Conservation (phyloP, 2,888 invertebrate genomes). For the Melinaea menophilus region DNA sequence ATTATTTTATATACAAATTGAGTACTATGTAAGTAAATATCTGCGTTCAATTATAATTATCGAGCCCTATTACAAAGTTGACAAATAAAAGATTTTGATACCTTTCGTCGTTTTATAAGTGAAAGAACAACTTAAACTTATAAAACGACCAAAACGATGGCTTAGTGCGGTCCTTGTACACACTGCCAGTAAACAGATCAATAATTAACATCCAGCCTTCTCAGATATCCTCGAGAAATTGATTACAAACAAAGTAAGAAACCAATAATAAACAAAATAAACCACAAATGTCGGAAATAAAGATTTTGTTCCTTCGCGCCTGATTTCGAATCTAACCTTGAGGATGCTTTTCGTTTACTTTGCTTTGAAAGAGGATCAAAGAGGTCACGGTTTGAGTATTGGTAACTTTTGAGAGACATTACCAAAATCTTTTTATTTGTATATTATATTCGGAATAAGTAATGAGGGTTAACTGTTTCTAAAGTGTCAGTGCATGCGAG, state of each 20-base stretch:
- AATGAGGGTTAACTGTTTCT: neutral
- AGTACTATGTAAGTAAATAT: too few relatives aligned
- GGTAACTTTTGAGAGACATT: neutral
- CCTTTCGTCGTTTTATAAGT: too few relatives aligned
- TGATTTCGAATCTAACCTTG: neutral
- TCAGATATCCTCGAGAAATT: neutral
- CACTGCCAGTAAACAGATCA: neutral
- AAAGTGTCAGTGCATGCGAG: too few relatives aligned
- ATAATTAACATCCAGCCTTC: neutral
- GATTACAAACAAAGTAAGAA: neutral
- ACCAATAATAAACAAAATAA: neutral
- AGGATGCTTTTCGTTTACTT: constrained; percentile 1
- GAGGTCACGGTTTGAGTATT: neutral
- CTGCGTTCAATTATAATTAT: too few relatives aligned
- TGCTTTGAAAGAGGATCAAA: constrained; percentile 6
- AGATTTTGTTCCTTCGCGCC: constrained; percentile 9
- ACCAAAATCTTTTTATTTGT: neutral
- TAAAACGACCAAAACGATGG: too few relatives aligned
- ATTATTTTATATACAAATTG: too few relatives aligned
- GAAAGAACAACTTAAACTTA: too few relatives aligned
- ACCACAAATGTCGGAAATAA: constrained; percentile 7
- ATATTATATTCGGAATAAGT: neutral
- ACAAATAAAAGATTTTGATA: too few relatives aligned
- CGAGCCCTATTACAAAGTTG: too few relatives aligned
- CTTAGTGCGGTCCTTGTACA: too few relatives aligned